These are phyloP conservation scores for Drosophila nigrodunni DNA, from an alignment of 1,140 invertebrate species.

Conservation along the genomic window DNA sequence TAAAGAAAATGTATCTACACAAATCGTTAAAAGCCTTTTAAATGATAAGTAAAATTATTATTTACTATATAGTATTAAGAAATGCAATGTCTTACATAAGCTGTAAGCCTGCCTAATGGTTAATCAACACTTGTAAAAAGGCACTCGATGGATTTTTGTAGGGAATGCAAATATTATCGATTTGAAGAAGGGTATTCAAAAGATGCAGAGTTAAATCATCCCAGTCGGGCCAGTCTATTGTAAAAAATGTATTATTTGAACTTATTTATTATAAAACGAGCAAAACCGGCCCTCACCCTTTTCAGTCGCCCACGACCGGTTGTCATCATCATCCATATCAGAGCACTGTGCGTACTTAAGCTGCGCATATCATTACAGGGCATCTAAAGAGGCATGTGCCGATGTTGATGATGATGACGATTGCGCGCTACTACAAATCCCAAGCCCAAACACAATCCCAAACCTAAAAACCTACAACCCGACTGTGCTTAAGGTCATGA, in stretches of 20 bases:
- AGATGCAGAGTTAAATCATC: not conserved
- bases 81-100: too few relatives aligned
- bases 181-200: constrained; percentile 9
- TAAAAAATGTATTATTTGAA: constrained; percentile 37
- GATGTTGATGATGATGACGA: constrained; percentile 32
- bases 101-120: too few relatives aligned
- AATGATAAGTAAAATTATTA: too few relatives aligned
- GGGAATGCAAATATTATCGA: too few relatives aligned
- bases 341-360: constrained; percentile 43
- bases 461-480: constrained; percentile 23
- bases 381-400: constrained; percentile 55
- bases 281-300: constrained; percentile 2
- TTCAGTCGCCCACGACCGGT: not conserved
- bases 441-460: constrained; percentile 16
- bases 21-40: too few relatives aligned
- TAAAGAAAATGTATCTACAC: too few relatives aligned
- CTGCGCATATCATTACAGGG: constrained; percentile 57
- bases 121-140: too few relatives aligned
- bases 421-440: constrained; percentile 8
- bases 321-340: constrained; percentile 31
- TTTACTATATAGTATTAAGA: too few relatives aligned
- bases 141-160: too few relatives aligned
- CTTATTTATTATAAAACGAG: constrained; percentile 49
- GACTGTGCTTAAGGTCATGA: constrained; percentile 28
- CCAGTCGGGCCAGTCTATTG: constrained; percentile 28